Conservation (phyloP, 2,797 vertebrate genomes). For the Falco berigora region DNA sequence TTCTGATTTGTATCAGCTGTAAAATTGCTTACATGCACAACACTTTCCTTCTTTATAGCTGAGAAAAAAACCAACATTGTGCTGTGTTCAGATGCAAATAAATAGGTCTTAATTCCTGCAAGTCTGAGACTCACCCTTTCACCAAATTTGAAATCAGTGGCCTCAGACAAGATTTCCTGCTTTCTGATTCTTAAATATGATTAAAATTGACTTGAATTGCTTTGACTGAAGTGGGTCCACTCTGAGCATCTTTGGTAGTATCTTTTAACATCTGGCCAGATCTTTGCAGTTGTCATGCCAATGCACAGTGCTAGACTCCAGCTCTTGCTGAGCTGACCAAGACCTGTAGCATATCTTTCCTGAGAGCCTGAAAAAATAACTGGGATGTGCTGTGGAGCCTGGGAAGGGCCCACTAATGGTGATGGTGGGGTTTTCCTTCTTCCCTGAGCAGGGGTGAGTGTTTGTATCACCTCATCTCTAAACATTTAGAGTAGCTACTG, state of each 20-base stretch:
- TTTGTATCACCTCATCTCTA: neutral
- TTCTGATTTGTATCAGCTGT: neutral
- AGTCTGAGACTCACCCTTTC: neutral
- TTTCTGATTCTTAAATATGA: neutral
- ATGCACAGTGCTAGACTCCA: neutral
- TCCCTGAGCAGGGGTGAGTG: too few relatives aligned
- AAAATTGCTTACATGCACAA: neutral
- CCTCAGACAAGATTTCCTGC: neutral
- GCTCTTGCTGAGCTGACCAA: neutral
- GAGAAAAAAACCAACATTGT: neutral
- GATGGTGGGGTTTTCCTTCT: neutral
- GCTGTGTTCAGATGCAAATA: neutral
- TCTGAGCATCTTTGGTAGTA: neutral
- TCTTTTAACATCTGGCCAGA: neutral
- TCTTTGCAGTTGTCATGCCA: neutral
- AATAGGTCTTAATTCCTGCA: neutral
- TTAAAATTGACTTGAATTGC: neutral
- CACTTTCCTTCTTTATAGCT: neutral
- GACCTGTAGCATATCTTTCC: neutral
- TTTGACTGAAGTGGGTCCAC: neutral
- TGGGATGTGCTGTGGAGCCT: neutral
- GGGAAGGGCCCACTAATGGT: rapidly evolving
- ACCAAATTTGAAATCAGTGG: neutral
- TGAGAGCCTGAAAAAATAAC: neutral
- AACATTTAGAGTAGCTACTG: neutral